Evolutionary conservation across 1,140 invertebrate genomes (phyloP).

Genomic region (Diachasmimorpha longicaudata): DNA sequence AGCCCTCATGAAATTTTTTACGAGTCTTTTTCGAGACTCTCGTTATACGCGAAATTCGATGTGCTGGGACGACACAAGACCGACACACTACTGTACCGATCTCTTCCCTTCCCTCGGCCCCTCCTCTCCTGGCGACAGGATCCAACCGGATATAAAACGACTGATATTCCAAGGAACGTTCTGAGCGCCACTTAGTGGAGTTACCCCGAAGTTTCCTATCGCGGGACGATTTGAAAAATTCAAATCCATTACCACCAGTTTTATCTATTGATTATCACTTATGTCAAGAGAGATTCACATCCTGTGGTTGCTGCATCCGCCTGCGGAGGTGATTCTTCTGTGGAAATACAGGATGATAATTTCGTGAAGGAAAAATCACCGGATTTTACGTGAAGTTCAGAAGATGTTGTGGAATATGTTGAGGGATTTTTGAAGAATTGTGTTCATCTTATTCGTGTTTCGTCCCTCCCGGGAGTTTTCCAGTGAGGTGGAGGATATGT

Average conservation of each 20-base stretch:
- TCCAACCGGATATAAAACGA: not conserved
- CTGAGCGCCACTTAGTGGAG: not conserved
- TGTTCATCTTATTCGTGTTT: not conserved
- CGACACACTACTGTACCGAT: not conserved
- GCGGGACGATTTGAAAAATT: not conserved
- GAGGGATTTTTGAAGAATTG: not conserved
- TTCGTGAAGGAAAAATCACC: too few relatives aligned
- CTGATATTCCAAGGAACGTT: too few relatives aligned
- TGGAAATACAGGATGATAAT: too few relatives aligned
- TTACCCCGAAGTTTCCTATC: not conserved
- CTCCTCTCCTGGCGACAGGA: not conserved
- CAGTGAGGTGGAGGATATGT: not conserved
- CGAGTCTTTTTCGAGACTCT: not conserved
- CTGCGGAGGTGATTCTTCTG: too few relatives aligned
- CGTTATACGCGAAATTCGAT: not conserved
- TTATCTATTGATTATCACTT: too few relatives aligned
- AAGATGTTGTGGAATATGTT: not conserved
- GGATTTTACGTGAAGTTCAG: not conserved
- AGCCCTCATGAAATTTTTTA: not conserved
- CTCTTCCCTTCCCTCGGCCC: too few relatives aligned
- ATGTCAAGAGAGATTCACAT: too few relatives aligned
- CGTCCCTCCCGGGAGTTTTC: not conserved
- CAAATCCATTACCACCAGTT: not conserved
- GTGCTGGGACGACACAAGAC: not conserved
- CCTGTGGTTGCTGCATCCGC: too few relatives aligned